Conservation (phyloP, 1,140 invertebrate genomes). For the Pogonus chalceus region DNA sequence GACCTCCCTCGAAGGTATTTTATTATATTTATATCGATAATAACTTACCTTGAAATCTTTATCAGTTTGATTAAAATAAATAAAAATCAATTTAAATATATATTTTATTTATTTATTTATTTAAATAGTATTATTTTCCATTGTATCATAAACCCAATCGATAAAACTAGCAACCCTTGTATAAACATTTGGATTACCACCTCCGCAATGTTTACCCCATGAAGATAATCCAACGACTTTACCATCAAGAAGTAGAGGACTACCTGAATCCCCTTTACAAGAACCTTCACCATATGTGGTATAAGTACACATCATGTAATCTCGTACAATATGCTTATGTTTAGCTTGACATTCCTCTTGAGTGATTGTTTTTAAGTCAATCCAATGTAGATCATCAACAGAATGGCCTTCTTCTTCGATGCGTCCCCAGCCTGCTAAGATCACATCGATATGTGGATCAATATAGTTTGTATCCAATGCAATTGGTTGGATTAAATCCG, state of each 20-base stretch:
- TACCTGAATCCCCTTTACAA: not conserved
- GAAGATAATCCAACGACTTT: not conserved
- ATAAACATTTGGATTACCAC: not conserved
- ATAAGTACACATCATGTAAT: not conserved
- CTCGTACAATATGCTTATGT: not conserved
- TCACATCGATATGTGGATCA: not conserved
- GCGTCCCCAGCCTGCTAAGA: not conserved
- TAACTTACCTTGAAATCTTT: not conserved
- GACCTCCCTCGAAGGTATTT: slow-evolving; percentile 11
- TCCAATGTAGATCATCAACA: not conserved
- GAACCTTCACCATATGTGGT: not conserved
- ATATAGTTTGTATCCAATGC: not conserved
- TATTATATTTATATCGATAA: not conserved
- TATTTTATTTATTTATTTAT: no score
- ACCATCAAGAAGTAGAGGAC: not conserved
- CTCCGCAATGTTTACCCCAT: not conserved
- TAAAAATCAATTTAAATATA: not conserved
- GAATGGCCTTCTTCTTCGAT: not conserved
- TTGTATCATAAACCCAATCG: not conserved
- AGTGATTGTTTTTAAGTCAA: not conserved
- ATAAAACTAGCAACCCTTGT: not conserved
- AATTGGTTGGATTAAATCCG: not conserved
- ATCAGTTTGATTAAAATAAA: not conserved
- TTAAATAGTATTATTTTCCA: not conserved
- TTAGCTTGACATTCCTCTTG: not conserved